These are phyloP conservation scores for Diacarnus erythraeanus DNA, from an alignment of 37 sponge, comb jelly and placozoan species.

Conservation along the genomic window DNA sequence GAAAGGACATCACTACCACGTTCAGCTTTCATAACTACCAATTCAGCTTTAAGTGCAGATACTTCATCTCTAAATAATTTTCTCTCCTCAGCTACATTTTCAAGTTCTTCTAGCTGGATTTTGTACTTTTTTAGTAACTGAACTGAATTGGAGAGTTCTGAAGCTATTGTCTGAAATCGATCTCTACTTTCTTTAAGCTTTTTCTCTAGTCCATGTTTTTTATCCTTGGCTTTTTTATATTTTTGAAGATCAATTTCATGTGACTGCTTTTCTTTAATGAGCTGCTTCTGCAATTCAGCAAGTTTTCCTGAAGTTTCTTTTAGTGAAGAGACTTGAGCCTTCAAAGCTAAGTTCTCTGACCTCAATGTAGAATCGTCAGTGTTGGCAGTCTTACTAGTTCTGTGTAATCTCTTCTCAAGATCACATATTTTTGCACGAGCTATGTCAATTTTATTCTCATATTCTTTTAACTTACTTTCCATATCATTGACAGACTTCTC, in stretches of 20 bases:
- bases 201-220: conserved; percentile 21
- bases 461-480: conserved; percentile 3
- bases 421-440: conserved; percentile 30
- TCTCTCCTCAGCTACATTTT: conserved; percentile 6
- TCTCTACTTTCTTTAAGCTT: conserved; percentile 28
- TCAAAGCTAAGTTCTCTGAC: conserved; percentile 7
- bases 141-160: conserved; percentile 27
- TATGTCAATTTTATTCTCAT: conserved; percentile 21
- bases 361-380: neutral
- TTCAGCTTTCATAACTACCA: conserved; percentile 31
- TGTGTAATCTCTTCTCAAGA: conserved; percentile 28
- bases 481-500: conserved; percentile 23
- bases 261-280: conserved; percentile 15
- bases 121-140: conserved; percentile 42
- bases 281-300: neutral
- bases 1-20: neutral
- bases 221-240: conserved; percentile 17
- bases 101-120: conserved; percentile 14
- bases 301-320: neutral
- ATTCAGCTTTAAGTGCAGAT: conserved; percentile 12
- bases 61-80: neutral
- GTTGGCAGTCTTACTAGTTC: neutral
- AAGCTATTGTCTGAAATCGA: conserved; percentile 24
- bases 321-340: conserved; percentile 11
- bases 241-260: neutral